Evolutionary conservation across 2,113 vertebrate species (phyloP).

Genomic region (Ochotona curzoniae): DNA sequence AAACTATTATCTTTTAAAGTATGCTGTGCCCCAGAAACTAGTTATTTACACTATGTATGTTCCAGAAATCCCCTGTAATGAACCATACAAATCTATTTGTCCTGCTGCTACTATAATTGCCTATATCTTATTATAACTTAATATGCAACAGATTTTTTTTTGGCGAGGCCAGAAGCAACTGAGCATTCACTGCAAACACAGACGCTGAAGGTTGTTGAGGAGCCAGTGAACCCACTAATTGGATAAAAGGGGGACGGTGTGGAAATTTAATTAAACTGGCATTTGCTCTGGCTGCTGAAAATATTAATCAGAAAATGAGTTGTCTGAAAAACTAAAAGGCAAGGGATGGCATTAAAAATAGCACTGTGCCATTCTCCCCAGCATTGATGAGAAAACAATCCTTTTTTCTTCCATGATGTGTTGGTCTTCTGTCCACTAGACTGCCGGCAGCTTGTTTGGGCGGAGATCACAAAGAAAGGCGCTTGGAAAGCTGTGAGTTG

Average conservation of each 20-base stretch:
- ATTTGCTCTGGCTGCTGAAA: conserved; percentile 77
- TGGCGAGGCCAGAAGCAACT: conserved; percentile 76
- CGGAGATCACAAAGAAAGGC: conserved; percentile 72
- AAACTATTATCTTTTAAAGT: conserved; percentile 46
- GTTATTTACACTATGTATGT: conserved; percentile 74
- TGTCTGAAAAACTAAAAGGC: conserved; percentile 39
- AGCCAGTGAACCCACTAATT: conserved; percentile 83
- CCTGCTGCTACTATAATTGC: conserved; percentile 82
- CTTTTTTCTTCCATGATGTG: not conserved
- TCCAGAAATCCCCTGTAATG: conserved; percentile 79
- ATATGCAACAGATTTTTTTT: conserved; percentile 83
- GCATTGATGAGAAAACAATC: conserved; percentile 15
- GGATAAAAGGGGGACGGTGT: conserved; percentile 77
- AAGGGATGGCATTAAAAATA: conserved; percentile 40
- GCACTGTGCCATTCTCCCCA: conserved; percentile 22
- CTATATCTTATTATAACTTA: conserved; percentile 84
- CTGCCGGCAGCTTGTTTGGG: conserved; percentile 67
- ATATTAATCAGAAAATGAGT: conserved; percentile 80
- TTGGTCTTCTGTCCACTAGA: conserved; percentile 69
- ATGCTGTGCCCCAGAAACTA: conserved; percentile 65
- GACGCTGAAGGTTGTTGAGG: conserved; percentile 75
- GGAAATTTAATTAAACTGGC: conserved; percentile 83
- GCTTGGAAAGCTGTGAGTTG: conserved; percentile 74
- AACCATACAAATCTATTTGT: conserved; percentile 83
- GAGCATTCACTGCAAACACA: conserved; percentile 77